phyloP scores from a whole-genome alignment of 2,113 vertebrate species.

The Opisthocomus hoazin region DNA sequence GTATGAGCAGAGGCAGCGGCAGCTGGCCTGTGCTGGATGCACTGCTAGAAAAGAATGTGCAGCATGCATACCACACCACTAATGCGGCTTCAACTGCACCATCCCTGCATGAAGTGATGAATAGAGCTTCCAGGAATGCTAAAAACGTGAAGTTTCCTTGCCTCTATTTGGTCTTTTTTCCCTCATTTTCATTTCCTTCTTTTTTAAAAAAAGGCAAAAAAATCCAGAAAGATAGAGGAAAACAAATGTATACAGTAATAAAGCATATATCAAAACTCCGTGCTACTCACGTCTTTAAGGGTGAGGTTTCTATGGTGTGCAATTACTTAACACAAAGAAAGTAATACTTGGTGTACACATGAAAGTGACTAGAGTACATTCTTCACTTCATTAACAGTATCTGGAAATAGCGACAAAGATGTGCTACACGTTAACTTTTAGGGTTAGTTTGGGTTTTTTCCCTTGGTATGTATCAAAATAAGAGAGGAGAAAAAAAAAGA shows the following conservation, averaged over 20 bases:
- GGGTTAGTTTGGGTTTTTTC: neutral
- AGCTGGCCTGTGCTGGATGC: neutral
- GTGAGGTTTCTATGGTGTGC: neutral
- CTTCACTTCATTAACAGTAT: neutral
- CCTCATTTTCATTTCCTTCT: neutral
- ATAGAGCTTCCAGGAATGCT: neutral
- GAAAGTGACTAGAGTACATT: neutral
- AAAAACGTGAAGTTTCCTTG: neutral
- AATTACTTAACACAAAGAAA: neutral
- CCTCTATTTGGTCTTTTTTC: neutral
- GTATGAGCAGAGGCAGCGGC: neutral
- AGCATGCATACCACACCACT: accelerated
- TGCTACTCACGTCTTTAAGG: neutral
- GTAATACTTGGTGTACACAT: neutral
- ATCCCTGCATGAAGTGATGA: neutral
- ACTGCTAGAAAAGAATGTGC: neutral
- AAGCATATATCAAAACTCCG: neutral
- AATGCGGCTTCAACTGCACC: neutral
- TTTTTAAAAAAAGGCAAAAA: neutral
- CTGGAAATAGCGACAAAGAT: neutral
- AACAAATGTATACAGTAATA: neutral
- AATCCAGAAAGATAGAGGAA: neutral
- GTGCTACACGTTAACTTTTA: neutral
- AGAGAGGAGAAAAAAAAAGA: neutral
- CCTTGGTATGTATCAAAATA: neutral